These are phyloP conservation scores for Microdon myrmicae DNA, from an alignment of 2,888 invertebrate species.

Conservation along the genomic window DNA sequence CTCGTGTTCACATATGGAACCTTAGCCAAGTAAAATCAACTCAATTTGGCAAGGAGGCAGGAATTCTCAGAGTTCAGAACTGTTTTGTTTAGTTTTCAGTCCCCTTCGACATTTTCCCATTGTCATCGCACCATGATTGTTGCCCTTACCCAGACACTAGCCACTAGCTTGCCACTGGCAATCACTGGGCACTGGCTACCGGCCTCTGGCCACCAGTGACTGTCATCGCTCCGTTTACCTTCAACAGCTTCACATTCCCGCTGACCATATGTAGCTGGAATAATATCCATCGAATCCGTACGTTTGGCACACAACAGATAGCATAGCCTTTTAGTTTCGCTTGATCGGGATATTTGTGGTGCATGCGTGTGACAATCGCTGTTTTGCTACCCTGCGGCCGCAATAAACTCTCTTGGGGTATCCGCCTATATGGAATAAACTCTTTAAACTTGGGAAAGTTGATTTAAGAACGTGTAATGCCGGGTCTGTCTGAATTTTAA, in stretches of 20 bases:
- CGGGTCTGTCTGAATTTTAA: conserved; percentile 29
- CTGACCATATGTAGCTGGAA: too few relatives aligned
- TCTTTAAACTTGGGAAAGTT: conserved; percentile 45
- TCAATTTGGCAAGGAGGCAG: conserved; percentile 49
- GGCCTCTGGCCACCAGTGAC: neutral
- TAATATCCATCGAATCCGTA: too few relatives aligned
- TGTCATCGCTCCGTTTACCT: conserved; percentile 4
- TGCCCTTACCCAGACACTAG: conserved; percentile 43
- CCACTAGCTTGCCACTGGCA: conserved; percentile 5
- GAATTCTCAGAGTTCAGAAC: conserved; percentile 47
- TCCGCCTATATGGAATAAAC: conserved; percentile 48
- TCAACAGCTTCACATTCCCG: too few relatives aligned
- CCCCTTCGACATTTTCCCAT: conserved; percentile 39
- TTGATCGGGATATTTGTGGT: conserved; percentile 18
- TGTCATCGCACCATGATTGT: conserved; percentile 10
- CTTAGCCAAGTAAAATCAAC: conserved; percentile 47
- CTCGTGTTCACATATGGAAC: conserved; percentile 18
- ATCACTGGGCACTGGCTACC: conserved; percentile 4
- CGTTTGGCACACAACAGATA: too few relatives aligned
- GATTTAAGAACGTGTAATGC: conserved; percentile 34
- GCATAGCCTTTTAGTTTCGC: conserved; percentile 27
- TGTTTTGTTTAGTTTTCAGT: conserved; percentile 41
- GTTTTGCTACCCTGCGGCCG: conserved; percentile 41
- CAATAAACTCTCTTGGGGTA: conserved; percentile 42
- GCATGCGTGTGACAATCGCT: conserved; percentile 49